Evolutionary conservation across 1,140 invertebrate species (phyloP).

Genomic region (Eueides isabella): DNA sequence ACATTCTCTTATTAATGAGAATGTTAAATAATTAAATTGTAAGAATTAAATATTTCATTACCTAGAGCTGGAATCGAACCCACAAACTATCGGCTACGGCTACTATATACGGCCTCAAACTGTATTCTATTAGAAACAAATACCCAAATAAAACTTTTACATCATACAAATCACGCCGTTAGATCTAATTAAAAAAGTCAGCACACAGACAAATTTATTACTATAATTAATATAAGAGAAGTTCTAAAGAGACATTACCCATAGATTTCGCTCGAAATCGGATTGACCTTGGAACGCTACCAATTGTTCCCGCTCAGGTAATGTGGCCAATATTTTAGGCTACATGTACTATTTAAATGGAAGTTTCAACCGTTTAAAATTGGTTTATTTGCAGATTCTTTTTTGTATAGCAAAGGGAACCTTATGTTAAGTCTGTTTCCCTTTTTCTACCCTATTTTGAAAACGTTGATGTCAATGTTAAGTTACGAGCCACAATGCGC

Average conservation of each 20-base stretch:
- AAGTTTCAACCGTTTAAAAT: neutral
- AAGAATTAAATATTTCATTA: too few species aligned
- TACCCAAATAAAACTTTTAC: neutral
- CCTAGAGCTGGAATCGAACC: too few species aligned
- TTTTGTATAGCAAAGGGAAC: too few species aligned
- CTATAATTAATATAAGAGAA: conserved; percentile 29
- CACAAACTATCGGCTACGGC: too few species aligned
- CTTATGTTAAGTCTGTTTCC: too few species aligned
- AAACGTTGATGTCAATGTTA: too few species aligned
- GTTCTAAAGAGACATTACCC: conserved; percentile 37
- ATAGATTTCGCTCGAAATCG: conserved; percentile 29
- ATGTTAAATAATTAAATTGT: too few species aligned
- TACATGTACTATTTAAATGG: neutral
- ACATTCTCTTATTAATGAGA: too few species aligned
- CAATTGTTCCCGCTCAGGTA: conserved; percentile 31
- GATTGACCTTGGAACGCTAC: conserved; percentile 39
- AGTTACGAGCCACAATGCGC: too few species aligned
- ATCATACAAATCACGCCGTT: neutral
- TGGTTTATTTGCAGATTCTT: neutral
- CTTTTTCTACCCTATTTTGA: too few species aligned
- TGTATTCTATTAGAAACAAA: neutral
- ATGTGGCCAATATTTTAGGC: conserved; percentile 18
- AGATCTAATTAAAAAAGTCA: conserved; percentile 6
- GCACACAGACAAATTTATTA: conserved; percentile 10
- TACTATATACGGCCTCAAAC: too few species aligned